Base-by-base conservation (phyloP, 2,113 vertebrate genomes). In the Heterotilapia buettikoferi region DNA sequence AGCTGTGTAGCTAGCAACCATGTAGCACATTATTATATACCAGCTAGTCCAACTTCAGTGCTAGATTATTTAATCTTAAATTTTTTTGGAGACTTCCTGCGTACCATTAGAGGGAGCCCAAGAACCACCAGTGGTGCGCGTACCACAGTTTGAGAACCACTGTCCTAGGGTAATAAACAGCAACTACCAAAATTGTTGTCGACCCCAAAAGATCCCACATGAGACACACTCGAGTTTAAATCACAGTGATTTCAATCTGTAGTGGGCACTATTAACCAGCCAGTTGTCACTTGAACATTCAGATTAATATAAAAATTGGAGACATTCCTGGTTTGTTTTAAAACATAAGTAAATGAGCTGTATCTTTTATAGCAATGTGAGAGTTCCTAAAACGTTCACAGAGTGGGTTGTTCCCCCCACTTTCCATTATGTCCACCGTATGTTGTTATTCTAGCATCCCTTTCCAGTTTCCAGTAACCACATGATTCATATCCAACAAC, bases 41-140 rank as follows among this genome's bases (percentile, higher is more conserved):
- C 0, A 0, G 1, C 3, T 57, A 0, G 54, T 0, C 54, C 54
- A 26, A 26, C 24, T 57, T 8, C 24, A 5, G 54, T 1, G 24
- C 5, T 16, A 29, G 3, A 59, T 59, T 59, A 29, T 59, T 59
- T 59, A 18, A 59, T 0, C 56, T 6, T 1, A 61, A 4, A 2
- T 61, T 10, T 18, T 59, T 31, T 61, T 31, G 0, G 57, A 61
- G 57, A 10, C 57, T 61, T 61, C 57, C 57, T 18, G 57, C 5
- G 0, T 0, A 1, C 26, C 57, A 18, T 3, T 61, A 33, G 57
- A 33, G 16, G 16, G 8, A 0, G 29, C 29, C 57, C 57, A 33
- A 1, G 59, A 36, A 63, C 59, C 2, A 63, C 29, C 59, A 33
- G 59, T 33, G 59, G 0, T 63, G 29, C 3, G 1, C 29, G 1